These are phyloP conservation scores for Phalacrocorax aristotelis DNA, from an alignment of 2,113 vertebrate genomes.

Conservation along the genomic window DNA sequence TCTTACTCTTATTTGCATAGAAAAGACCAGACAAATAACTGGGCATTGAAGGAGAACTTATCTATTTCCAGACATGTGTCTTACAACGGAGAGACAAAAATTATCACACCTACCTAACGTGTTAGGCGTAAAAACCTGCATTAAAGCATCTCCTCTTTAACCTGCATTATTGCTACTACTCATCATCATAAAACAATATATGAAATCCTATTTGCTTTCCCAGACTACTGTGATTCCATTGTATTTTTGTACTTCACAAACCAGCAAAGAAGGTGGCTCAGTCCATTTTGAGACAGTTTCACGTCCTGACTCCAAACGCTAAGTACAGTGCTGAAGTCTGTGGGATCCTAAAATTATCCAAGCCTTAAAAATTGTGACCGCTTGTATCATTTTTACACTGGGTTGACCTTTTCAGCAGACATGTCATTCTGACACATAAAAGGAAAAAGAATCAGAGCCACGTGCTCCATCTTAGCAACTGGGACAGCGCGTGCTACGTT, in stretches of 20 bases:
- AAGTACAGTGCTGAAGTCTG: not conserved
- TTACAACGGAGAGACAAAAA: not conserved
- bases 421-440: not conserved
- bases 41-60: not conserved
- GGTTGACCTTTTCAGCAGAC: not conserved
- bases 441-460: not conserved
- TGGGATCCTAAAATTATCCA: not conserved
- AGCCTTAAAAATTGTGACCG: not conserved
- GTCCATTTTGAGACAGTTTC: not conserved
- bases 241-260: not conserved
- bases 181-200: not conserved
- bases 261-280: not conserved
- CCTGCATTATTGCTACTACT: not conserved
- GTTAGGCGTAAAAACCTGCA: not conserved
- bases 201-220: not conserved
- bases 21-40: not conserved
- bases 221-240: not conserved
- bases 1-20: not conserved
- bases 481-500: accelerated
- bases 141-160: not conserved
- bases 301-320: not conserved
- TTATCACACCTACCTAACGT: not conserved
- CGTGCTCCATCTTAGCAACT: not conserved
- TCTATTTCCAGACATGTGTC: not conserved
- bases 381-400: not conserved